Percentiles rank a stretch among this genome's conserved stretches.
phyloP scores from a whole-genome alignment of 2,888 invertebrate species.

The Leptopilina myrica region DNA sequence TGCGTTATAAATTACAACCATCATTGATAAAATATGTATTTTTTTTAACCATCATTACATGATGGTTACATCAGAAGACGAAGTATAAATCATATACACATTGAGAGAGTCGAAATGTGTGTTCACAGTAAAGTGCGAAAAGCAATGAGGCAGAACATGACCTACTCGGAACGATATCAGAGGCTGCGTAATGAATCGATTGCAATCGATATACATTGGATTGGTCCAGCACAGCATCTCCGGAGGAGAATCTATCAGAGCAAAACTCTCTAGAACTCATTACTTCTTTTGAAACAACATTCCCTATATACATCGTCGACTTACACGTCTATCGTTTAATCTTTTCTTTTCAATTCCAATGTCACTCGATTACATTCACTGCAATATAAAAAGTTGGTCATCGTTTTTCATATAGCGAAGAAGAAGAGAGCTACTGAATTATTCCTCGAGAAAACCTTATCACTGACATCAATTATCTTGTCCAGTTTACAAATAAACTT shows the following conservation, averaged over 20 bases:
- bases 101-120: conserved; percentile 2
- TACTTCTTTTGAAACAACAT: conserved; percentile 23
- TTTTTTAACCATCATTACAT: conserved; percentile 5
- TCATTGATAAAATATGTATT: not conserved
- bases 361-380: conserved; percentile 6
- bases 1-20: not conserved
- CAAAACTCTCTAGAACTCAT: conserved; percentile 31
- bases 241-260: not conserved
- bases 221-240: conserved; percentile 20
- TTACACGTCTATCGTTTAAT: conserved; percentile 28
- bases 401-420: conserved; percentile 1
- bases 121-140: not conserved
- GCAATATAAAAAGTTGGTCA: conserved; percentile 10
- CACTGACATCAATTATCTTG: no score
- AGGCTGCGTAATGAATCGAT: conserved; percentile 25
- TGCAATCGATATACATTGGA: conserved; percentile 19
- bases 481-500: not conserved
- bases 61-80: conserved; percentile 7
- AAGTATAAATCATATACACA: conserved; percentile 4
- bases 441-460: not conserved
- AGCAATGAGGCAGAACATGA: conserved; percentile 27
- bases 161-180: conserved; percentile 16
- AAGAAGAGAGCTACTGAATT: not conserved
- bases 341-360: conserved; percentile 11
- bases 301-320: conserved; percentile 8